Evolutionary conservation across 2,888 invertebrate species (phyloP).

Genomic region (Nemotelus pantherinus): DNA sequence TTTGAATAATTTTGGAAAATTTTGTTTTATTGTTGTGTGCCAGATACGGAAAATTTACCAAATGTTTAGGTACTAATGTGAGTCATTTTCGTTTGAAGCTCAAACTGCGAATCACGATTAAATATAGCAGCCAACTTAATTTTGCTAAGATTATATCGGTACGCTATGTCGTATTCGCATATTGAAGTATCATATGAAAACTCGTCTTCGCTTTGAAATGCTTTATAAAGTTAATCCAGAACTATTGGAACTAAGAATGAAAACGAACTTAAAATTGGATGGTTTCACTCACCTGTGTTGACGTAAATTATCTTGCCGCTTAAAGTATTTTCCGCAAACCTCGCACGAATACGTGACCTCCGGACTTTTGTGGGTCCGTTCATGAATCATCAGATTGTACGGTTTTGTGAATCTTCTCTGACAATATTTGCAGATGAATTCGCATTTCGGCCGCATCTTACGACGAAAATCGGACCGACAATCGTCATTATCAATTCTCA

Average conservation of each 20-base stretch:
- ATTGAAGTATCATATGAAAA: too few relatives aligned
- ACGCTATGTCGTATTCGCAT: too few relatives aligned
- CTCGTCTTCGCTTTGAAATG: too few relatives aligned
- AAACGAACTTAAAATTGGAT: too few relatives aligned
- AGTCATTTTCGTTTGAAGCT: too few relatives aligned
- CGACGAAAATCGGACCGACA: constrained; percentile 86
- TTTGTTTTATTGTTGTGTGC: constrained; percentile 24
- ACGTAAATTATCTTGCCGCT: constrained; percentile 95
- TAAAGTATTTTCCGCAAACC: constrained; percentile 97
- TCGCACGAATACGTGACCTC: constrained; percentile 97
- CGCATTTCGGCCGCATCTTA: constrained; percentile 93
- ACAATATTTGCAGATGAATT: constrained; percentile 98
- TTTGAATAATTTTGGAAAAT: not conserved
- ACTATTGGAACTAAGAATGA: too few relatives aligned
- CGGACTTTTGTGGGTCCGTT: constrained; percentile 95
- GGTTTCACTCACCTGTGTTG: constrained; percentile 82
- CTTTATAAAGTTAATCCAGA: too few relatives aligned
- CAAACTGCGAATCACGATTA: too few relatives aligned
- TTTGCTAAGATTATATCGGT: too few relatives aligned
- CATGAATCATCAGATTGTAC: constrained; percentile 98
- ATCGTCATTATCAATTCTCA: constrained; percentile 89
- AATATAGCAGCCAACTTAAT: too few relatives aligned
- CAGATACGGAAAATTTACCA: constrained; percentile 10
- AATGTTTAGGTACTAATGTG: not conserved
- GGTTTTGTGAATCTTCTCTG: constrained; percentile 97